Evolutionary conservation across 2,797 vertebrate genomes (phyloP).

Genomic region (Hydrocynus forskahlii): DNA sequence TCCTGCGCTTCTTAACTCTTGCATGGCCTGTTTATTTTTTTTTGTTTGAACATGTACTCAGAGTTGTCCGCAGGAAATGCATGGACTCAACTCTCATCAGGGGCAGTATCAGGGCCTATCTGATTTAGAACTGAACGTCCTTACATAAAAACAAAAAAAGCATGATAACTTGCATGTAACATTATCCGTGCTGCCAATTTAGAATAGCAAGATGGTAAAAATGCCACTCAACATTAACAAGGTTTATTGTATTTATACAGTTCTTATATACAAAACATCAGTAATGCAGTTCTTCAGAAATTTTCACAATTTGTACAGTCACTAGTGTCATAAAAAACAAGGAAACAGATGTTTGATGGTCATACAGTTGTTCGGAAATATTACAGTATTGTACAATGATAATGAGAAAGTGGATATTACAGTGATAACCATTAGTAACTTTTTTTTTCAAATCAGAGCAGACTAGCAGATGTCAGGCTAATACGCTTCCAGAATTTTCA

Average conservation of each 20-base stretch:
- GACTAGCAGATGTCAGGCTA: conserved; percentile 27
- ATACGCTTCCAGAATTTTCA: conserved; percentile 20
- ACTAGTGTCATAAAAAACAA: conserved; percentile 36
- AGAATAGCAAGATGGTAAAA: background rate
- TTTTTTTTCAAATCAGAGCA: conserved; percentile 20
- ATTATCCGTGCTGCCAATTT: background rate
- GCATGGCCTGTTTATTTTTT: conserved; percentile 49
- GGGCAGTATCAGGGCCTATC: background rate
- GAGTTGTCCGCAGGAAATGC: conserved; percentile 32
- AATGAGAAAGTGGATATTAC: conserved; percentile 38
- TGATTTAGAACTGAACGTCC: background rate
- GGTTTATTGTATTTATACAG: conserved; percentile 79
- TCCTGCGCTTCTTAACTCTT: conserved; percentile 51
- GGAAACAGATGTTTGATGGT: conserved; percentile 21
- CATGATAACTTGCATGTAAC: too few species aligned
- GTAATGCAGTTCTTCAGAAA: conserved; percentile 63
- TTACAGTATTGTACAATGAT: conserved; percentile 35
- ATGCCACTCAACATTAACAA: conserved; percentile 42
- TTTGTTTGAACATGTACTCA: conserved; percentile 48
- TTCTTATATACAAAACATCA: conserved; percentile 80
- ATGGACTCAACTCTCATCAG: conserved; percentile 6
- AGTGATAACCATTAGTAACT: conserved; percentile 32
- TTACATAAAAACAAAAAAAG: too few species aligned
- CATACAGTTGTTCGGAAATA: conserved; percentile 21
- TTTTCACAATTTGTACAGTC: conserved; percentile 62